Base-by-base conservation (phyloP, 2,888 invertebrate genomes). In the Conus canariensis region DNA sequence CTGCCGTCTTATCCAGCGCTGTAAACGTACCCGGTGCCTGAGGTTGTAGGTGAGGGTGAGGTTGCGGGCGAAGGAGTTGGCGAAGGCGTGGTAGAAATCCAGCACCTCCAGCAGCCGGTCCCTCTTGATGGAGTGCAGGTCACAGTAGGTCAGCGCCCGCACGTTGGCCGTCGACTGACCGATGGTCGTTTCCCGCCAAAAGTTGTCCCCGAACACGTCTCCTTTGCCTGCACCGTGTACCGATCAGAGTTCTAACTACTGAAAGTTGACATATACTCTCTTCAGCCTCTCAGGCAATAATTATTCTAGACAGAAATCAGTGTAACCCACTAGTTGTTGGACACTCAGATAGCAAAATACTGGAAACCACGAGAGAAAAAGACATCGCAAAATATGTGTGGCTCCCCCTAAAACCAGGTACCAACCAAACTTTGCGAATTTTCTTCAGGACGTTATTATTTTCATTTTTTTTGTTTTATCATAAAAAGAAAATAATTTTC, bases 91-190 rank as follows among this genome's bases (percentile, higher is more conserved):
- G 97, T 99, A 99, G 97, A 99, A 99, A 97, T 99, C 99, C 94
- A 99, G 97, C 12, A 97, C 97, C 97, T 99, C 99, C 94, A 99
- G 97, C 93, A 99, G 97, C 95, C 98, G 98, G 97, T 99, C 99
- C 89, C 97, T 94, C 92, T 99, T 99, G 97, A 99, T 99, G 96
- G 99, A 99, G 97, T 99, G 99, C 96, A 99, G 97, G 97, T 99
- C 99, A 97, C 99, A 99, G 97, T 99, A 99, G 93, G 99, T 99
- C 95, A 99, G 97, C 93, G 99, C 99, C 94, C 99, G 98, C 94
- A 99, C 99, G 97, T 99, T 99, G 92, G 99, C 99, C 90, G 99
- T 99, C 93, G 99, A 99, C 97, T 99, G 99, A 58, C 99, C 99
- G 93, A 99, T 98, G 86, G 98, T 98, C 94, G 98, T 98, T 88